Evolutionary conservation across 2,888 invertebrate genomes (phyloP).

Genomic region (Toxonevra muliebris): DNA sequence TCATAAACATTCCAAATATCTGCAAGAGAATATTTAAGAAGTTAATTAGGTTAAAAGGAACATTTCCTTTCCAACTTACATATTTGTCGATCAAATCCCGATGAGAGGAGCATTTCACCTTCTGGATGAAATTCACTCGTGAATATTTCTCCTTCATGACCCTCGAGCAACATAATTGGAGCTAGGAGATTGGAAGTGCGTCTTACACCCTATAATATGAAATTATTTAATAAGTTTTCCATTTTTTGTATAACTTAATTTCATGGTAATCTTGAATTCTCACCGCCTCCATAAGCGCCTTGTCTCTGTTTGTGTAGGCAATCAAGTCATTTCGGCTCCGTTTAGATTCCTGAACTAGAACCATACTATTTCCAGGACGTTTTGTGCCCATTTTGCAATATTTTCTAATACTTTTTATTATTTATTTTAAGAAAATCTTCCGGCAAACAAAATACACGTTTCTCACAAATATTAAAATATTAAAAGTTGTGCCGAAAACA

Average conservation of each 20-base stretch:
- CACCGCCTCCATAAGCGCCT: slow-evolving; percentile 79
- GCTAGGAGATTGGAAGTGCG: slow-evolving; percentile 89
- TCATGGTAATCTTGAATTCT: slow-evolving; percentile 55
- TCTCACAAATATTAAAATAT: too few relatives aligned
- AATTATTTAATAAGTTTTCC: not conserved
- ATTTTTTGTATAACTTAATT: not conserved
- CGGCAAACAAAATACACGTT: too few relatives aligned
- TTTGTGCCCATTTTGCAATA: slow-evolving; percentile 42
- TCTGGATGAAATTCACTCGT: slow-evolving; percentile 94
- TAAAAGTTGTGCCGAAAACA: too few relatives aligned
- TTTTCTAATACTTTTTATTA: too few relatives aligned
- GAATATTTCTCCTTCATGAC: slow-evolving; percentile 97
- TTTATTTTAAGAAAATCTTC: too few relatives aligned
- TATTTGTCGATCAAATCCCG: slow-evolving; percentile 94
- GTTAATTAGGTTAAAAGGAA: not conserved
- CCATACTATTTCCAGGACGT: slow-evolving; percentile 54
- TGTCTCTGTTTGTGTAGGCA: slow-evolving; percentile 76
- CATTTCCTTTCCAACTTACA: slow-evolving; percentile 75
- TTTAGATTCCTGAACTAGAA: slow-evolving; percentile 69
- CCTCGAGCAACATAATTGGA: slow-evolving; percentile 95
- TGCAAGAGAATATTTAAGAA: slow-evolving; percentile 51
- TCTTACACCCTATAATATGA: slow-evolving; percentile 69
- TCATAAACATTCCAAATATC: slow-evolving; percentile 97
- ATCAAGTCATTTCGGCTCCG: slow-evolving; percentile 77
- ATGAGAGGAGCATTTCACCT: slow-evolving; percentile 91